Evolutionary conservation across 1,140 invertebrate genomes (phyloP).

Genomic region (Helicoverpa zea): DNA sequence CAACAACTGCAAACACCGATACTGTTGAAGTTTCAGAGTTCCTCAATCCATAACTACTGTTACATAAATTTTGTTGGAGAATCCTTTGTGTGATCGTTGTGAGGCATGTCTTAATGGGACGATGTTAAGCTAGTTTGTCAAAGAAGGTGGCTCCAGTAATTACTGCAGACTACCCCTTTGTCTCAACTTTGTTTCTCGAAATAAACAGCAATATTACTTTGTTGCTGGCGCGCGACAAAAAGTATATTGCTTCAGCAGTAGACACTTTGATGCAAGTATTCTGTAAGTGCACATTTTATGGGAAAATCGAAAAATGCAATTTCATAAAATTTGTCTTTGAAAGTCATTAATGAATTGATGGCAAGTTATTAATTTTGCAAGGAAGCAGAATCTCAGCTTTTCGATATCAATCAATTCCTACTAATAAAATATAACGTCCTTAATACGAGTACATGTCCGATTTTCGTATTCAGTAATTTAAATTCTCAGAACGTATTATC

Average conservation of each 20-base stretch:
- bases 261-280: not conserved
- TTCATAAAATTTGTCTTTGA: too few relatives aligned
- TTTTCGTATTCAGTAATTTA: too few relatives aligned
- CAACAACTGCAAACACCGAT: too few relatives aligned
- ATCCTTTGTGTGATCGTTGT: not conserved
- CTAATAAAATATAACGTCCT: too few relatives aligned
- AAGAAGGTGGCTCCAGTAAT: conserved; percentile 7
- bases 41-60: too few relatives aligned
- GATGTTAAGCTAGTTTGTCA: not conserved
- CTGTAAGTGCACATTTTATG: not conserved
- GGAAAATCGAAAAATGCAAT: not conserved
- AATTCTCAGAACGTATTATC: too few relatives aligned
- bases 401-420: too few relatives aligned
- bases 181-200: not conserved
- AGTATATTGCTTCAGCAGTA: not conserved
- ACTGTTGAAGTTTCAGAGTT: too few relatives aligned
- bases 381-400: not conserved
- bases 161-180: conserved; percentile 12
- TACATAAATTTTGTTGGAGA: not conserved
- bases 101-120: not conserved
- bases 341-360: too few relatives aligned
- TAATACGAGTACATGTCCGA: too few relatives aligned
- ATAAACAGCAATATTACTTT: conserved; percentile 23
- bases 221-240: not conserved
- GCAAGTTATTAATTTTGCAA: not conserved